phyloP scores from a whole-genome alignment of 2,113 vertebrate genomes.

The Cheilinus undulatus region DNA sequence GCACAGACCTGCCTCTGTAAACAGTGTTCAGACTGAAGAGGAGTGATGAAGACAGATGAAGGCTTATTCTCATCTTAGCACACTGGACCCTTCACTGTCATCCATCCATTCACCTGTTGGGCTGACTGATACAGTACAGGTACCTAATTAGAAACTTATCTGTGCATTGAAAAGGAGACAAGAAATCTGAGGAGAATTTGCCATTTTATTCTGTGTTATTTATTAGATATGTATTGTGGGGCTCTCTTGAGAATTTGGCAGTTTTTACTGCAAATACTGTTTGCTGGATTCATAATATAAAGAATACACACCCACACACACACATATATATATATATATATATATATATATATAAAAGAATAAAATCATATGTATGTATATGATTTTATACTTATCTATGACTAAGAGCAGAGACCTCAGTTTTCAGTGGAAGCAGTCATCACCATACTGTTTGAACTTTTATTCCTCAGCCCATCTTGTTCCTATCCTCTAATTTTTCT shows the following conservation, averaged over 20 bases:
- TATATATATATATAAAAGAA: constrained; percentile 4
- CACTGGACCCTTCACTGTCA: constrained; percentile 82
- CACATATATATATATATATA: too few species aligned
- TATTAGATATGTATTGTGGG: constrained; percentile 62
- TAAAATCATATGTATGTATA: constrained; percentile 43
- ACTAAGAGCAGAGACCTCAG: constrained; percentile 37
- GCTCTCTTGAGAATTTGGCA: constrained; percentile 41
- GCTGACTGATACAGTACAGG: constrained; percentile 72
- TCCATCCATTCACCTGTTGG: constrained; percentile 70
- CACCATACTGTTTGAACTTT: constrained; percentile 45
- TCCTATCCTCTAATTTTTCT: constrained; percentile 29
- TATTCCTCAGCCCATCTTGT: constrained; percentile 16
- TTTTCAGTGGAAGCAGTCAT: constrained; percentile 52
- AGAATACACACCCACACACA: too few species aligned
- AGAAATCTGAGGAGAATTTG: constrained; percentile 67
- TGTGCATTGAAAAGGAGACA: constrained; percentile 66
- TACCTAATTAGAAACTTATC: constrained; percentile 74
- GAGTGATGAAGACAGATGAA: constrained; percentile 70
- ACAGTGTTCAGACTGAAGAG: constrained; percentile 69
- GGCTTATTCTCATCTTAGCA: constrained; percentile 79
- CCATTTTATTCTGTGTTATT: constrained; percentile 70
- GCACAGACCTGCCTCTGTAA: constrained; percentile 98
- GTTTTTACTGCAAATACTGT: constrained; percentile 33
- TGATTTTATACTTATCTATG: constrained; percentile 40
- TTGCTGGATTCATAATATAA: constrained; percentile 31